Conservation (phyloP, 2,113 vertebrate genomes). For the Boulengeromyrus knoepffleri region DNA sequence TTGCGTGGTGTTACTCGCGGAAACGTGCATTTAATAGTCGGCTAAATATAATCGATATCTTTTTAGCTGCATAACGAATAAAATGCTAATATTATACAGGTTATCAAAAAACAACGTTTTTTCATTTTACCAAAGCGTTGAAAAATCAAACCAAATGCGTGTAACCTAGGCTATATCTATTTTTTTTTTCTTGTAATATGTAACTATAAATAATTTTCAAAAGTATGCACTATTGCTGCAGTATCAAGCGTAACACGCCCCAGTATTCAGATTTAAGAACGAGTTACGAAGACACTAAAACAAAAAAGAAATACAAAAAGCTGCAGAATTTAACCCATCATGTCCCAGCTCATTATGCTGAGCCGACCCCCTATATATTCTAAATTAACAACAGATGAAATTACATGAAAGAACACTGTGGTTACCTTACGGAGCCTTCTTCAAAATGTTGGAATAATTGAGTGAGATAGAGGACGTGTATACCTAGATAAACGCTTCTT, state of each 20-base stretch:
- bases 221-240: background rate
- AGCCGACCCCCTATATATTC: background rate
- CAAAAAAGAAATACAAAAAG: constrained; percentile 35
- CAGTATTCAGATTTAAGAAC: background rate
- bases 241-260: background rate
- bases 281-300: background rate
- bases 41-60: background rate
- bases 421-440: constrained; percentile 9
- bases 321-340: constrained; percentile 73
- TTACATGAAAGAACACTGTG: background rate
- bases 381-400: background rate
- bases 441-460: background rate
- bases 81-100: background rate
- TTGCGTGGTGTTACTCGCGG: background rate
- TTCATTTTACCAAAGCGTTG: background rate
- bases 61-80: background rate
- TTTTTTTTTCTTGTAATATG: background rate
- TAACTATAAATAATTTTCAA: background rate
- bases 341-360: constrained; percentile 1
- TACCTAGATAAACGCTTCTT: no score
- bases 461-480: background rate
- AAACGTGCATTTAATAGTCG: background rate
- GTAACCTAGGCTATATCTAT: background rate
- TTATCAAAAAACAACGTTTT: background rate
- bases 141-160: background rate